These are phyloP conservation scores for Drosophila eohydei DNA, from an alignment of 2,888 invertebrate genomes.

Conservation along the genomic window DNA sequence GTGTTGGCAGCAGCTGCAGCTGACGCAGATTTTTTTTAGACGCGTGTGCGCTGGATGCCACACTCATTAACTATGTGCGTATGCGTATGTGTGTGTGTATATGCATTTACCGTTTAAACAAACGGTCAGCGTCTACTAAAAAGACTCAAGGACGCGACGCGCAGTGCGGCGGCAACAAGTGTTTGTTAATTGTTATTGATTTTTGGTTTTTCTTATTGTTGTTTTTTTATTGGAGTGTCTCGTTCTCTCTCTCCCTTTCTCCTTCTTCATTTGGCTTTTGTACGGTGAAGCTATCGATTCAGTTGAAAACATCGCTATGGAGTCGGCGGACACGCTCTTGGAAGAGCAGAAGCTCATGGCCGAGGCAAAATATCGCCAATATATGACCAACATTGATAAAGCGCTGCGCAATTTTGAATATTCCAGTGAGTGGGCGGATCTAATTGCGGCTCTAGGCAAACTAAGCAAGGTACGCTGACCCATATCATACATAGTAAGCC, in stretches of 20 bases:
- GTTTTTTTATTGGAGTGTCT: conserved; percentile 11
- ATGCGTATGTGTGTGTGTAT: conserved; percentile 29
- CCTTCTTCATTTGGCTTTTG: neutral
- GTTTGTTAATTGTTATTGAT: conserved; percentile 71
- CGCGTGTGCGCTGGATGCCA: conserved; percentile 58
- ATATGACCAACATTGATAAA: conserved; percentile 93
- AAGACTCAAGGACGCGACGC: conserved; percentile 43
- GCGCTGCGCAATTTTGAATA: conserved; percentile 95
- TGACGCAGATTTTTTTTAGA: conserved; percentile 24
- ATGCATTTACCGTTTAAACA: conserved; percentile 32
- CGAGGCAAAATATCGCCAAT: conserved; percentile 92
- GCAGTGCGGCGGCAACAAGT: conserved; percentile 61
- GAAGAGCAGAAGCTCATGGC: conserved; percentile 93
- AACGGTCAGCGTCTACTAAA: conserved; percentile 14
- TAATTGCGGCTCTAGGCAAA: conserved; percentile 95
- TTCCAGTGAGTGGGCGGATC: conserved; percentile 97
- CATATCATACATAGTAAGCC: neutral
- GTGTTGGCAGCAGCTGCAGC: conserved; percentile 36
- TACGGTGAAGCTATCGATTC: conserved; percentile 14
- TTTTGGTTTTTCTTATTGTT: conserved; percentile 43
- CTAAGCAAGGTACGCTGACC: conserved; percentile 90
- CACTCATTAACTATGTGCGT: conserved; percentile 54
- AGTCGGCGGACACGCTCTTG: conserved; percentile 83
- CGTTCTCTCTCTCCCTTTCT: conserved; percentile 3
- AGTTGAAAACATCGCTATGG: conserved; percentile 73